Evolutionary conservation across 2,888 invertebrate species (phyloP).

Genomic region (Endotricha flammealis): DNA sequence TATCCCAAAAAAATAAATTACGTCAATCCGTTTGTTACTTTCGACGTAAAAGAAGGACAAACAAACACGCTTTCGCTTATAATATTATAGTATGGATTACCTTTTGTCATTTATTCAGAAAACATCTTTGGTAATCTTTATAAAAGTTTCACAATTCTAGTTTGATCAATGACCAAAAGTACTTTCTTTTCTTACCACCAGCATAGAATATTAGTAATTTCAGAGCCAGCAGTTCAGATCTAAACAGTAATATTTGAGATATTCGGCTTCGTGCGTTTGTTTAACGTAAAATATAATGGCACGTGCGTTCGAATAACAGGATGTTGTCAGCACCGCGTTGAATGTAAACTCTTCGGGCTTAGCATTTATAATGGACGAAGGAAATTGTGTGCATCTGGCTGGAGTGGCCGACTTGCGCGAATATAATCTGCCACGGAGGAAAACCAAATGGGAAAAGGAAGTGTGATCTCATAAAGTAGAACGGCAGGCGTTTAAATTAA

Average conservation of each 20-base stretch:
- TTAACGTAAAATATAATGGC: constrained; percentile 51
- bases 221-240: too few species aligned
- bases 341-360: constrained; percentile 46
- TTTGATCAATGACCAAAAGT: not conserved
- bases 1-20: too few species aligned
- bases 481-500: constrained; percentile 29
- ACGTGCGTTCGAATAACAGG: constrained; percentile 56
- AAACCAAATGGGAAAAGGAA: constrained; percentile 56
- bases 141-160: constrained; percentile 2
- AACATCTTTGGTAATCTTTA: constrained; percentile 1
- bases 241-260: too few species aligned
- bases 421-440: constrained; percentile 41
- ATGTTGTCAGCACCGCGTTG: constrained; percentile 45
- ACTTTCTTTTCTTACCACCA: too few species aligned
- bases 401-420: constrained; percentile 32
- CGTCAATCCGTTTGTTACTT: too few species aligned
- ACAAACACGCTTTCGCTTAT: too few species aligned
- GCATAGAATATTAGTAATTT: too few species aligned
- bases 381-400: constrained; percentile 56
- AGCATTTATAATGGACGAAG: constrained; percentile 44
- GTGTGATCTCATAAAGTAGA: constrained; percentile 38
- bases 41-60: too few species aligned
- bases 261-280: too few species aligned
- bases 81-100: too few species aligned
- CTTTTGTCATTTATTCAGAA: too few species aligned